These are phyloP conservation scores for Parauchenoglanis punctatus DNA, from an alignment of 2,797 vertebrate species.

Conservation along the genomic window DNA sequence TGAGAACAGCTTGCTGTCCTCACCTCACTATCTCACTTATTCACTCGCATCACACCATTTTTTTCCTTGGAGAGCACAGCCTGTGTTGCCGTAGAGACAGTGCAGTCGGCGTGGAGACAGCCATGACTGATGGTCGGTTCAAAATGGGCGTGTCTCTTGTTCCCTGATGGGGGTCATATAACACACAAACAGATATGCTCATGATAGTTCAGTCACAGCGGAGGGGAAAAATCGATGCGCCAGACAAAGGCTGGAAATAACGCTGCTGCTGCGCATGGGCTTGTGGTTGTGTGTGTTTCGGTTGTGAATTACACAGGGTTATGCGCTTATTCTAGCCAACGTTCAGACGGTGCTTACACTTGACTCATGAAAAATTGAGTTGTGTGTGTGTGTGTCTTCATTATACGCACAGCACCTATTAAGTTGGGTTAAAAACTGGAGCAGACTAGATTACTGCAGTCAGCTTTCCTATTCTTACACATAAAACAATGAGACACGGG, in stretches of 20 bases:
- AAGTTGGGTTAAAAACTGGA: slow-evolving; percentile 6
- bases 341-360: neutral
- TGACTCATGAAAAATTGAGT: neutral
- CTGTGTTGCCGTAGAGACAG: slow-evolving; percentile 54
- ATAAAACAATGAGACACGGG: slow-evolving; percentile 22
- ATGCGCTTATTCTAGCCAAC: slow-evolving; percentile 22
- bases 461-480: slow-evolving; percentile 2
- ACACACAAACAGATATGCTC: slow-evolving; percentile 50
- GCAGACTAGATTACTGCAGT: neutral
- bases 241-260: slow-evolving; percentile 43
- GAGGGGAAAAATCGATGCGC: slow-evolving; percentile 64
- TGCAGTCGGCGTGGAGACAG: slow-evolving; percentile 64
- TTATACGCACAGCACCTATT: neutral
- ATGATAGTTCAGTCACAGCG: slow-evolving; percentile 41
- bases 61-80: slow-evolving; percentile 34
- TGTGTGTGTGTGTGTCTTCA: neutral
- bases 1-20: neutral
- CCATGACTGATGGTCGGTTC: slow-evolving; percentile 63
- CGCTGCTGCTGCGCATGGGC: slow-evolving; percentile 31
- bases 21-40: slow-evolving; percentile 33
- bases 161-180: slow-evolving; percentile 59
- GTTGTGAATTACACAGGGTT: neutral
- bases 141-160: slow-evolving; percentile 58
- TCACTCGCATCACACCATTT: slow-evolving; percentile 31
- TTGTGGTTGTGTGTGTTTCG: slow-evolving; percentile 15